Evolutionary conservation across 2,888 invertebrate genomes (phyloP).

Genomic region (Platerodrilus igneus): DNA sequence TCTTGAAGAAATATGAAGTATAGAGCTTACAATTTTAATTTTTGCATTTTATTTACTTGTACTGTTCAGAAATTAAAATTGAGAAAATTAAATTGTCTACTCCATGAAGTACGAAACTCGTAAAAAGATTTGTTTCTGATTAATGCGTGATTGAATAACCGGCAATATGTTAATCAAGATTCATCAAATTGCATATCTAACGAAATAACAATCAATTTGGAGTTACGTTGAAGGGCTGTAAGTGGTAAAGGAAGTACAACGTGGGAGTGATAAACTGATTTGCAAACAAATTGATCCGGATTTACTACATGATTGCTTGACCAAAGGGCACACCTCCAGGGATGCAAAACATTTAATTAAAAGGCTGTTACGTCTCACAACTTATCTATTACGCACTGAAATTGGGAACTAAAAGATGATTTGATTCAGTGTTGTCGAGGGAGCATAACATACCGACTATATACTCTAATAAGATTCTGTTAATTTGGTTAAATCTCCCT

Average conservation of each 20-base stretch:
- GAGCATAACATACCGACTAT: too few relatives aligned
- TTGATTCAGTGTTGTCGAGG: conserved; percentile 19
- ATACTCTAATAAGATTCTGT: conserved; percentile 15
- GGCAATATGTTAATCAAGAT: too few relatives aligned
- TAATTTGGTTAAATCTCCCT: conserved; percentile 15
- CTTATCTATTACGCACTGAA: conserved; percentile 35
- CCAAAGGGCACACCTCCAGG: conserved; percentile 42
- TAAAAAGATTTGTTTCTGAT: too few relatives aligned
- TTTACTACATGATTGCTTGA: conserved; percentile 41
- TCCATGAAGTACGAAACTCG: too few relatives aligned
- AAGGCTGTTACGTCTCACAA: conserved; percentile 39
- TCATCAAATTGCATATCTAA: conserved; percentile 24
- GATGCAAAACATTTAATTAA: conserved; percentile 43
- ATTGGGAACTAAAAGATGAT: conserved; percentile 30
- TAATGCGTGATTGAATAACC: too few relatives aligned
- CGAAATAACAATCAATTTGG: conserved; percentile 23
- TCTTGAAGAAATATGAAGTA: too few relatives aligned
- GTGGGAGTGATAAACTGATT: conserved; percentile 31
- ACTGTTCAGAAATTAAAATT: too few relatives aligned
- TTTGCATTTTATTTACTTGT: too few relatives aligned
- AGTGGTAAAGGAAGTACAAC: conserved; percentile 22
- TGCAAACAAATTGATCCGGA: conserved; percentile 37
- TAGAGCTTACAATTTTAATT: too few relatives aligned
- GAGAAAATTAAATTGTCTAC: too few relatives aligned
- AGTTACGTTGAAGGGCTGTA: conserved; percentile 19